phyloP scores from a whole-genome alignment of 2,797 vertebrate genomes.

The Vespertilio murinus region DNA sequence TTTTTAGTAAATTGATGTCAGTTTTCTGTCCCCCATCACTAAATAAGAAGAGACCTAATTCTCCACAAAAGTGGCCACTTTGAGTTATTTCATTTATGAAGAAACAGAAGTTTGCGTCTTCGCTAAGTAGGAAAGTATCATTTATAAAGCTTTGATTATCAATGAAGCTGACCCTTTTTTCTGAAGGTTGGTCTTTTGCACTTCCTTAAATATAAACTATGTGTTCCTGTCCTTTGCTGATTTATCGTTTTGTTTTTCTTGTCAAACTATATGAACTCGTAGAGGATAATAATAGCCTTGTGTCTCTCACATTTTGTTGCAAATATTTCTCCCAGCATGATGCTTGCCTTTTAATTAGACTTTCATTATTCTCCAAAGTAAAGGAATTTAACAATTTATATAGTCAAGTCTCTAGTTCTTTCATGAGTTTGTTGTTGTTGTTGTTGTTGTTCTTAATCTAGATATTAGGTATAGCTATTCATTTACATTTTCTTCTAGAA shows the following conservation, averaged over 20 bases:
- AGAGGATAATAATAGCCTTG: neutral
- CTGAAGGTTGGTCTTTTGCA: neutral
- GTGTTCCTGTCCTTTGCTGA: neutral
- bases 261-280: slow-evolving; percentile 20
- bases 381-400: slow-evolving; percentile 1
- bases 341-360: slow-evolving; percentile 13
- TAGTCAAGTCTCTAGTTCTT: neutral
- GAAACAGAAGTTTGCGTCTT: slow-evolving; percentile 20
- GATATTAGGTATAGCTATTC: neutral
- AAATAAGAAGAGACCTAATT: neutral
- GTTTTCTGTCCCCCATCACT: neutral
- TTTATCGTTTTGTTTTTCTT: slow-evolving; percentile 39
- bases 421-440: neutral
- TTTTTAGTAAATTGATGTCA: neutral
- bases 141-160: slow-evolving; percentile 31
- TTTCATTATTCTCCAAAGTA: slow-evolving; percentile 19
- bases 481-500: slow-evolving; percentile 14
- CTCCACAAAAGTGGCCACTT: neutral
- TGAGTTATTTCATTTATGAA: slow-evolving; percentile 27
- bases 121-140: neutral
- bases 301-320: neutral
- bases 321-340: slow-evolving; percentile 1
- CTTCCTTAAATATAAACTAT: neutral
- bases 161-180: neutral
- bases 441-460: neutral